Conservation (phyloP, 1,140 invertebrate genomes). For the Antheraea pernyi region DNA sequence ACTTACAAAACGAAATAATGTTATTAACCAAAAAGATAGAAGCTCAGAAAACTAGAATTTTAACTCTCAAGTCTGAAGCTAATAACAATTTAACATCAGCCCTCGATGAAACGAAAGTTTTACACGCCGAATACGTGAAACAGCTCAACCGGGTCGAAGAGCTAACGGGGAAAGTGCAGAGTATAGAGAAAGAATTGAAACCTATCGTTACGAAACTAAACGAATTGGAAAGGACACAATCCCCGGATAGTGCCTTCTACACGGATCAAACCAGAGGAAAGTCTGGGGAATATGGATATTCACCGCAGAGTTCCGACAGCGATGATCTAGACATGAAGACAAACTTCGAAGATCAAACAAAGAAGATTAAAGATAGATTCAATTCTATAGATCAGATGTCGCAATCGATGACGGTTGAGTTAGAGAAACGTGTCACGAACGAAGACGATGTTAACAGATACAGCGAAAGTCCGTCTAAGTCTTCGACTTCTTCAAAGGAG, state of each 20-base stretch:
- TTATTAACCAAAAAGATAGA: conserved; percentile 84
- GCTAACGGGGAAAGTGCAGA: conserved; percentile 79
- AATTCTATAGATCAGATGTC: conserved; percentile 80
- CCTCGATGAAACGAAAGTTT: conserved; percentile 81
- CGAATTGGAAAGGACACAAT: conserved; percentile 63
- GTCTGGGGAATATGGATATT: conserved; percentile 75
- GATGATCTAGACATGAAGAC: conserved; percentile 71
- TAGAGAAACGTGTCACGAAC: conserved; percentile 57
- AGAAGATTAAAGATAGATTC: conserved; percentile 70
- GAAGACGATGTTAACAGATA: conserved; percentile 36
- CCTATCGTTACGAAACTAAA: conserved; percentile 77
- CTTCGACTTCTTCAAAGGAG: conserved; percentile 64
- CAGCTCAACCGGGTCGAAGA: conserved; percentile 82
- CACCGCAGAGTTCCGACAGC: conserved; percentile 72
- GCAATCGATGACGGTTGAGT: conserved; percentile 78
- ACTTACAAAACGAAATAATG: conserved; percentile 87
- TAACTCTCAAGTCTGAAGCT: conserved; percentile 84
- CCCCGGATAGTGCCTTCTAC: conserved; percentile 68
- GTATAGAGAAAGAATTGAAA: conserved; percentile 81
- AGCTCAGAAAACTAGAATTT: conserved; percentile 81
- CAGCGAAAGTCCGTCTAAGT: conserved; percentile 67
- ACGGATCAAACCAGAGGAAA: conserved; percentile 70
- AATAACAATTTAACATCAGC: conserved; percentile 81
- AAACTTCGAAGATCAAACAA: conserved; percentile 63
- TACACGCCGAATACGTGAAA: conserved; percentile 82